Evolutionary conservation across 1,140 invertebrate species (phyloP).

Genomic region (Zeugodacus cucurbitae): DNA sequence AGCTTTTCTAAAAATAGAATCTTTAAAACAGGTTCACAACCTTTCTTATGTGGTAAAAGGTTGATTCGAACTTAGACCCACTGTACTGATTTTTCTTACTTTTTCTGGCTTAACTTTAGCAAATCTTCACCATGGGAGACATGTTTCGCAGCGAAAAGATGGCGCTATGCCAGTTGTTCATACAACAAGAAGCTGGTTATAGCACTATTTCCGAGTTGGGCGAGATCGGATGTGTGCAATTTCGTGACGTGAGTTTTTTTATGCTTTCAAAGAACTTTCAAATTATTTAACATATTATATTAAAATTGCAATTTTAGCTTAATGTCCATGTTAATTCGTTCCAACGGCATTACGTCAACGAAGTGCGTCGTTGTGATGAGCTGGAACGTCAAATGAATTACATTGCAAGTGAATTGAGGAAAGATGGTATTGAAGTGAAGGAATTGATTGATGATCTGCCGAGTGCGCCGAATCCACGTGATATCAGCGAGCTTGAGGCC

Average conservation of each 20-base stretch:
- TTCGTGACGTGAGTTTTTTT: constrained; percentile 70
- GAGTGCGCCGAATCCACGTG: constrained; percentile 94
- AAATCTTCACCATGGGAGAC: constrained; percentile 71
- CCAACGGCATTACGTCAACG: constrained; percentile 94
- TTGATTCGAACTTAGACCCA: too few relatives aligned
- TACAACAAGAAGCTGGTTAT: constrained; percentile 91
- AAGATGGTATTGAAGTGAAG: constrained; percentile 83
- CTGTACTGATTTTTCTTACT: too few relatives aligned
- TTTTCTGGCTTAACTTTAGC: too few relatives aligned
- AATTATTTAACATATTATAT: constrained; percentile 84
- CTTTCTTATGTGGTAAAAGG: too few relatives aligned
- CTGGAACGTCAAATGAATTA: constrained; percentile 94
- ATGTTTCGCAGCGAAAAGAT: constrained; percentile 91
- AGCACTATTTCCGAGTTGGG: constrained; percentile 87
- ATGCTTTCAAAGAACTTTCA: too few relatives aligned
- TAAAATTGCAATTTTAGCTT: constrained; percentile 90
- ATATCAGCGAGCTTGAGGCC: constrained; percentile 89
- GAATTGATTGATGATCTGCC: constrained; percentile 91
- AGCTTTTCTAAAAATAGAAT: too few relatives aligned
- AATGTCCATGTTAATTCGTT: constrained; percentile 95
- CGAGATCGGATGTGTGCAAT: constrained; percentile 89
- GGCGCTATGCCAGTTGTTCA: constrained; percentile 87
- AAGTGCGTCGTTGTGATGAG: constrained; percentile 92
- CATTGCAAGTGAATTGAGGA: constrained; percentile 93
- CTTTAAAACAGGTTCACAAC: too few relatives aligned